Conservation (phyloP, 2,113 vertebrate genomes). For the Xyliphius kryptos region DNA sequence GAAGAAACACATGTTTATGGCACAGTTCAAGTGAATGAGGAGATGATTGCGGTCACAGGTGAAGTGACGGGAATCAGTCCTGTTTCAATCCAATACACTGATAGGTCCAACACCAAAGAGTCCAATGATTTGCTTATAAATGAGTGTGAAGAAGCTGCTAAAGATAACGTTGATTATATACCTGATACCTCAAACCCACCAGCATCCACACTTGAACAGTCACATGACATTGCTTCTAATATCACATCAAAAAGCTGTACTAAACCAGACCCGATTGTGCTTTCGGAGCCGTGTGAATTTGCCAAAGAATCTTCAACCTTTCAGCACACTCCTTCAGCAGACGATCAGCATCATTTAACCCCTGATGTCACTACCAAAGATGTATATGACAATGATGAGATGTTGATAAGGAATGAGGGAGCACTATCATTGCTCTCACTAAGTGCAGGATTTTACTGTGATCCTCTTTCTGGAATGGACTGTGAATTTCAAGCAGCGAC, state of each 20-base stretch:
- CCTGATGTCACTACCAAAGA: conserved; percentile 55
- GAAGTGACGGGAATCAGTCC: conserved; percentile 25
- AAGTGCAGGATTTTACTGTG: conserved; percentile 20
- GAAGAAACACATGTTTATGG: conserved; percentile 38
- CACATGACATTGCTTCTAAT: conserved; percentile 24
- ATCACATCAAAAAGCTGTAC: conserved; percentile 29
- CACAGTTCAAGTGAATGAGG: conserved; percentile 27
- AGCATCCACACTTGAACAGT: conserved; percentile 47
- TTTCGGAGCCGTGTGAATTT: conserved; percentile 40
- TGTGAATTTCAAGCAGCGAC: conserved; percentile 50
- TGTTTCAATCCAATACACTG: conserved; percentile 24
- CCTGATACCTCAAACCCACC: conserved; percentile 59
- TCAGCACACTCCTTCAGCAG: conserved; percentile 27
- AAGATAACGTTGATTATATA: conserved; percentile 43
- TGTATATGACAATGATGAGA: conserved; percentile 37
- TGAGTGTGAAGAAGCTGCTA: conserved; percentile 28
- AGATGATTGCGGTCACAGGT: conserved; percentile 19
- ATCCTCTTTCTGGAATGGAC: conserved; percentile 31
- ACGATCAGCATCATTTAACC: conserved; percentile 20
- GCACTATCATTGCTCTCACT: conserved; percentile 35
- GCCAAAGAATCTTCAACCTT: conserved; percentile 43
- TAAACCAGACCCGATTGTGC: conserved; percentile 43
- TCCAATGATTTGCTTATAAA: conserved; percentile 35
- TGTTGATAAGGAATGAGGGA: conserved; percentile 31
- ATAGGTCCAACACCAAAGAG: conserved; percentile 31